These are phyloP conservation scores for Eristalis arbustorum DNA, from an alignment of 2,888 invertebrate species.

Conservation along the genomic window DNA sequence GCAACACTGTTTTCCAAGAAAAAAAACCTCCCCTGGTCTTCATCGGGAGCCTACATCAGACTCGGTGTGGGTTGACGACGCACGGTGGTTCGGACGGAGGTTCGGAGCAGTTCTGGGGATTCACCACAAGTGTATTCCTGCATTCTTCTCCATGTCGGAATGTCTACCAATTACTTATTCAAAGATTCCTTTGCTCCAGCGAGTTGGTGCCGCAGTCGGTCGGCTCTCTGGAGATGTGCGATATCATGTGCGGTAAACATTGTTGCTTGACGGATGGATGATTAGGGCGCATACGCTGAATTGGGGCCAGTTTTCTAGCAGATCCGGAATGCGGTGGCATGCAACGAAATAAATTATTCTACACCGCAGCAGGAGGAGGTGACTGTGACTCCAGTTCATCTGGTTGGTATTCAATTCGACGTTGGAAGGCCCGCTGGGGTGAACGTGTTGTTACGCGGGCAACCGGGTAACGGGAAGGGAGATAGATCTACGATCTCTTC, in stretches of 20 bases:
- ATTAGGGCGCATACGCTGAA: slow-evolving; percentile 1
- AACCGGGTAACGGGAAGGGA: not conserved
- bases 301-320: slow-evolving; percentile 51
- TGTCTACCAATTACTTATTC: slow-evolving; percentile 60
- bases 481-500: slow-evolving; percentile 19
- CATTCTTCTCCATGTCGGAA: slow-evolving; percentile 31
- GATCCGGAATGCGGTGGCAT: slow-evolving; percentile 59
- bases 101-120: slow-evolving; percentile 22
- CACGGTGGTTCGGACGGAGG: too few species aligned
- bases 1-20: not conserved
- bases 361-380: not conserved
- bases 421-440: slow-evolving; percentile 3
- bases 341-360: slow-evolving; percentile 60
- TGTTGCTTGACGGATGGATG: slow-evolving; percentile 42
- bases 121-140: slow-evolving; percentile 34
- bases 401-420: slow-evolving; percentile 7
- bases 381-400: slow-evolving; percentile 2
- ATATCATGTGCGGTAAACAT: slow-evolving; percentile 15
- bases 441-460: not conserved
- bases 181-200: slow-evolving; percentile 33
- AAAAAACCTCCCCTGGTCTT: not conserved
- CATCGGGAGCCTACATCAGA: not conserved
- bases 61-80: slow-evolving; percentile 35
- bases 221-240: not conserved
- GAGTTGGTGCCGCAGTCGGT: not conserved